Evolutionary conservation across 2,888 invertebrate genomes (phyloP), one percentile per base, ranked within the genome.

Genomic region (Hydriomena furcata): DNA sequence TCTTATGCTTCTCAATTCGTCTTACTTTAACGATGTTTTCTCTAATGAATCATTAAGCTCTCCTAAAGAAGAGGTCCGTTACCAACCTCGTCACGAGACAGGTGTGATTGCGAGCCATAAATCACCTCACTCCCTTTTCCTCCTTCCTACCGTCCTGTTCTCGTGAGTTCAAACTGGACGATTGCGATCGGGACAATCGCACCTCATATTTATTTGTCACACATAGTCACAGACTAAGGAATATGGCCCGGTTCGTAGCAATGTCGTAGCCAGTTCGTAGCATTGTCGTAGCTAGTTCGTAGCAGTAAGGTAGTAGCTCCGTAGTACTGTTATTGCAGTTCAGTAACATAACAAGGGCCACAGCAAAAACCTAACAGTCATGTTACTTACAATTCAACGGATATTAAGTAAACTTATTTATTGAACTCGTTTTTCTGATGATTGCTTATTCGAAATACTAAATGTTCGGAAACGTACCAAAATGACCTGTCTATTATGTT

Each of bases 171-270:
- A 12, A 12, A 30, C 7, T 17, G 24, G 41, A 30, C 37, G 48
- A 51, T 55, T 41, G 36, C 32, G 44, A 46, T 38, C 25, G 25
- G 20, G 48, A 51, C 48, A 49, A 55, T 55, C 38, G 34, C 42
- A 35, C 36, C 52, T 49, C n/a, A n/a, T n/a, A n/a, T n/a, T n/a
- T 48, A 45, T 55, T 55, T 55, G 55, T 42, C 32, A 42, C 32
- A 25, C n/a, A 10, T 25, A 24, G 32, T 12, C 13, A 20, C 42
- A 11, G 24, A 25, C 8, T 7, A 24, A 3, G 2, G 3, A 1
- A 12, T 12, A 8, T 32, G 20, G 20, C 5, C 28, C 7, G 17
- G 28, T 13, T 32, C 17, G 31, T 31, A 31, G 13, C 31, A 13
- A 10, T 5, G 7, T 7, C 32, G 32, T 32, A 31, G 13, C 31